phyloP scores from a whole-genome alignment of 2,888 invertebrate genomes.

The Drosophila kanekoi region DNA sequence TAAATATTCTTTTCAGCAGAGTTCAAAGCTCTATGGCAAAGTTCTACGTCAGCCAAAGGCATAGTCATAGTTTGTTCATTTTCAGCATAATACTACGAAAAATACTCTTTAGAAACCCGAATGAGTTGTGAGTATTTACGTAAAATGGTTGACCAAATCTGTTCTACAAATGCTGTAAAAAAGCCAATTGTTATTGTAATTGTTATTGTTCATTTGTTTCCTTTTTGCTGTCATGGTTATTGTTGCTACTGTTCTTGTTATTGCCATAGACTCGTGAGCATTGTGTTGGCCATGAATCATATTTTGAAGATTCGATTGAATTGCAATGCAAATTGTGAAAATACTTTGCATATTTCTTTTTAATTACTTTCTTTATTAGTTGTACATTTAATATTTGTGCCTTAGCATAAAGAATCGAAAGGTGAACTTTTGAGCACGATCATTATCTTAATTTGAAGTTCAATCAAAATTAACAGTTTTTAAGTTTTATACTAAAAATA shows the following conservation, averaged over 20 bases:
- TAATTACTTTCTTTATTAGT: neutral
- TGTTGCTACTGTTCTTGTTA: slow-evolving; percentile 27
- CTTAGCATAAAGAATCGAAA: neutral
- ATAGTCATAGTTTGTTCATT: slow-evolving; percentile 76
- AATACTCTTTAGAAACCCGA: slow-evolving; percentile 76
- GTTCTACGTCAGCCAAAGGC: slow-evolving; percentile 59
- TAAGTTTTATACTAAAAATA: neutral
- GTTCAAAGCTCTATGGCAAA: slow-evolving; percentile 44
- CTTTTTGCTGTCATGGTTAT: slow-evolving; percentile 25
- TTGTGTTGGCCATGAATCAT: slow-evolving; percentile 5
- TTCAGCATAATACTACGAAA: slow-evolving; percentile 80
- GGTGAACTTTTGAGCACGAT: slow-evolving; percentile 8
- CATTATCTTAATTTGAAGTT: neutral
- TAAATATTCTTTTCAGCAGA: slow-evolving; percentile 61
- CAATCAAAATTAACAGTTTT: neutral
- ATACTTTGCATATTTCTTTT: neutral
- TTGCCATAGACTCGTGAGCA: slow-evolving; percentile 2
- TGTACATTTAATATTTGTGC: slow-evolving; percentile 2
- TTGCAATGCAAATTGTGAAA: neutral
- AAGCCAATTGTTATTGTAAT: slow-evolving; percentile 4
- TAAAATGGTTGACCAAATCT: slow-evolving; percentile 14
- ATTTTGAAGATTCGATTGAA: slow-evolving; percentile 24
- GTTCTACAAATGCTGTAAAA: slow-evolving; percentile 19
- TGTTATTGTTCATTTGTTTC: slow-evolving; percentile 2
- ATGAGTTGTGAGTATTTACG: slow-evolving; percentile 79